Percentiles rank a stretch among this genome's conserved stretches.
phyloP scores from a whole-genome alignment of 2,113 vertebrate genomes.

The Salvator merianae region DNA sequence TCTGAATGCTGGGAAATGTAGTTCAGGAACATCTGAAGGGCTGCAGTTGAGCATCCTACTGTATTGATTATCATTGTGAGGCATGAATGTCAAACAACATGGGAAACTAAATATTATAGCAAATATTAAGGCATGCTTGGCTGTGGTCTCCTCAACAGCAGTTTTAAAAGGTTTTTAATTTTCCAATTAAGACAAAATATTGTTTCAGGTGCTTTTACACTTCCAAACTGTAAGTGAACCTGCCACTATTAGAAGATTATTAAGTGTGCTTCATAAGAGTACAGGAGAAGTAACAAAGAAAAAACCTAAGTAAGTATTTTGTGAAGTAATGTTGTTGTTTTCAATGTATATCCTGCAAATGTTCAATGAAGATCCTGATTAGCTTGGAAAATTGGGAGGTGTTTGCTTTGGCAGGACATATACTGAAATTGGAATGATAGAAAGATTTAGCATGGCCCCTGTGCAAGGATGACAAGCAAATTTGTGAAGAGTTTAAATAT shows the following conservation, averaged over 20 bases:
- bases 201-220: conserved; percentile 89
- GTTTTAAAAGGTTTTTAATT: background rate
- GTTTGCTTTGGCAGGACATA: too few relatives aligned
- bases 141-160: background rate
- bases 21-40: too few relatives aligned
- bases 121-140: background rate
- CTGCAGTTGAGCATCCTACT: too few relatives aligned
- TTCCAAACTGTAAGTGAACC: conserved; percentile 97
- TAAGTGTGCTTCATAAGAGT: conserved; percentile 93
- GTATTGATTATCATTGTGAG: too few relatives aligned
- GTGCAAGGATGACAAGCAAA: too few relatives aligned
- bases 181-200: conserved; percentile 3
- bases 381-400: conserved; percentile 5
- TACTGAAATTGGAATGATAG: too few relatives aligned
- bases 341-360: too few relatives aligned
- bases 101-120: too few relatives aligned
- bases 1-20: too few relatives aligned
- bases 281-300: conserved; percentile 96
- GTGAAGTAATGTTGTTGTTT: conserved; percentile 19
- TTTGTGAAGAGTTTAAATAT: too few relatives aligned
- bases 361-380: background rate
- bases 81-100: too few relatives aligned
- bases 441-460: too few relatives aligned
- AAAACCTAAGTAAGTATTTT: conserved; percentile 94
- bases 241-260: conserved; percentile 87